These are phyloP conservation scores for Nemurella pictetii DNA, from an alignment of 2,888 invertebrate genomes.

Conservation along the genomic window DNA sequence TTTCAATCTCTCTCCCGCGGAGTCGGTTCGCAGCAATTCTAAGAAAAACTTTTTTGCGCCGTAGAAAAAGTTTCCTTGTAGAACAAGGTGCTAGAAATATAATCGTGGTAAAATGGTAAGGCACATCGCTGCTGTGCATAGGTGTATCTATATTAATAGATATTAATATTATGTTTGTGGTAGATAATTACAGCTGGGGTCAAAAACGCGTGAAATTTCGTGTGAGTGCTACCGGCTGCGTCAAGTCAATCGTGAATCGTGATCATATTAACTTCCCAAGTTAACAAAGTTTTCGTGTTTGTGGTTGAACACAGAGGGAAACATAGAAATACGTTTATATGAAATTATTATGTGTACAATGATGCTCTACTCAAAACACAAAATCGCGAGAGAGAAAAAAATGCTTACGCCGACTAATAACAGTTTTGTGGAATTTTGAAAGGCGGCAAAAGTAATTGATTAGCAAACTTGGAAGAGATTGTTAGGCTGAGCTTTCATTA, in stretches of 20 bases:
- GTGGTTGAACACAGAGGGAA: neutral
- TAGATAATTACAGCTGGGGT: neutral
- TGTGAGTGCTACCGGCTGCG: neutral
- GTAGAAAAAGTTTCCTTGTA: neutral
- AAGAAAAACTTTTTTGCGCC: neutral
- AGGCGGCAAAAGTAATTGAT: conserved; percentile 17
- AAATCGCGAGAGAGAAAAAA: neutral
- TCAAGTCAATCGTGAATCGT: neutral
- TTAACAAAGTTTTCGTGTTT: neutral
- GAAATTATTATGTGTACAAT: neutral
- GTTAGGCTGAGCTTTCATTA: conserved; percentile 21
- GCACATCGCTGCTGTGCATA: neutral
- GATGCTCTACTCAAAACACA: neutral
- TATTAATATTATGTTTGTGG: neutral
- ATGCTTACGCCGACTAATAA: neutral
- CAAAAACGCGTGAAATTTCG: neutral
- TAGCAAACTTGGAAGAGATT: conserved; percentile 20
- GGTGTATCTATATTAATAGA: neutral
- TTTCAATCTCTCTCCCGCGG: conserved; percentile 19
- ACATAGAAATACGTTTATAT: neutral
- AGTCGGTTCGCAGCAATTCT: neutral
- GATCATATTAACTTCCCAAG: neutral
- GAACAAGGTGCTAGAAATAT: neutral
- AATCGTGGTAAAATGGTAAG: neutral
- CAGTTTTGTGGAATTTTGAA: conserved; percentile 23